Evolutionary conservation across 1,140 invertebrate genomes (phyloP).

Genomic region (Bombus breviceps): DNA sequence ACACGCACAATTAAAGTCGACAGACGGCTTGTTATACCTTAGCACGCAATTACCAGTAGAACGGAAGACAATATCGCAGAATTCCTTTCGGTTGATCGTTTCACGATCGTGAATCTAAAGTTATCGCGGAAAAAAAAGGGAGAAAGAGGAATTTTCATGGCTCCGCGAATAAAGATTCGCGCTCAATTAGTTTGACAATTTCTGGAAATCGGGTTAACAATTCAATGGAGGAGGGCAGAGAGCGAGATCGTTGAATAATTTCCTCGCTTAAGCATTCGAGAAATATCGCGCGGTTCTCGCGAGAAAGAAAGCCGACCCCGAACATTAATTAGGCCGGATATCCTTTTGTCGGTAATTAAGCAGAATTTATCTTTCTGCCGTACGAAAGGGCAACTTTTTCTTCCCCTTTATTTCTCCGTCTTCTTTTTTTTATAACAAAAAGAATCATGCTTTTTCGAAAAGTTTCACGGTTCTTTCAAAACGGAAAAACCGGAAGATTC

Average conservation of each 20-base stretch:
- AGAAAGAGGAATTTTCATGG: not conserved
- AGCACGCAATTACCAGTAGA: not conserved
- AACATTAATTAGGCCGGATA: slow-evolving; percentile 46
- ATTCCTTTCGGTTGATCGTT: not conserved
- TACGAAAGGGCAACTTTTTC: not conserved
- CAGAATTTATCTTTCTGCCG: slow-evolving; percentile 4
- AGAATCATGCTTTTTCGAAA: not conserved
- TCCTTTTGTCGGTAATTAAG: slow-evolving; percentile 42
- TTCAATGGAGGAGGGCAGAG: not conserved
- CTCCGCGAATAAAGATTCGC: not conserved
- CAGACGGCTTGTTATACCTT: not conserved
- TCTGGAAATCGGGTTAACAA: not conserved
- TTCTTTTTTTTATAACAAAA: not conserved
- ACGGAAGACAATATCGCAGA: not conserved
- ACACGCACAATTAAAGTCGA: not conserved
- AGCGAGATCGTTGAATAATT: slow-evolving; percentile 28
- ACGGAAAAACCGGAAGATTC: not conserved
- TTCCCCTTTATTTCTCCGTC: not conserved
- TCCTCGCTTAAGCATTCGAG: not conserved
- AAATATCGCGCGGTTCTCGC: not conserved
- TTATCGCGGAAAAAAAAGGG: not conserved
- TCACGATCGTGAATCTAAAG: not conserved
- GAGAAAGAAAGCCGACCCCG: slow-evolving; percentile 10
- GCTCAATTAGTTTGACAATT: slow-evolving; percentile 1
- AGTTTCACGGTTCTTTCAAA: not conserved